These are phyloP conservation scores for Contarinia nasturtii DNA, from an alignment of 1,140 invertebrate genomes.

Conservation along the genomic window DNA sequence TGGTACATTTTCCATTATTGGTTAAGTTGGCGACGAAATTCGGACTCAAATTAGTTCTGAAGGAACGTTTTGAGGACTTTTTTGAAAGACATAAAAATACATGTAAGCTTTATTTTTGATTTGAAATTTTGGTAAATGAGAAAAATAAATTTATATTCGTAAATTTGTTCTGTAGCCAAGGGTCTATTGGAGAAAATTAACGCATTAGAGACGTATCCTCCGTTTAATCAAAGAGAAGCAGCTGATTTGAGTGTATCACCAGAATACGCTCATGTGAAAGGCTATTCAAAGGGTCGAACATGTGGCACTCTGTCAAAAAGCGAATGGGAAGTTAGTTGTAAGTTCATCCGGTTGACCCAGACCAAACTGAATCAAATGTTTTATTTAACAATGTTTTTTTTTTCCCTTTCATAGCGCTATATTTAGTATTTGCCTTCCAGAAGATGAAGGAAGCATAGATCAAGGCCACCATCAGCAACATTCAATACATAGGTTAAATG, in stretches of 20 bases:
- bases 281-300: constrained; percentile 31
- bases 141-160: neutral
- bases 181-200: constrained; percentile 54
- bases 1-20: constrained; percentile 82
- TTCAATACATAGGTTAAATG: too few species aligned
- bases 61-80: constrained; percentile 62
- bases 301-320: constrained; percentile 67
- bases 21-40: constrained; percentile 63
- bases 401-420: constrained; percentile 52
- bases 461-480: too few species aligned
- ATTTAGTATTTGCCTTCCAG: constrained; percentile 67
- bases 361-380: constrained; percentile 3
- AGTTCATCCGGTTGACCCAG: constrained; percentile 20
- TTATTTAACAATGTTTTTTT: constrained; percentile 6
- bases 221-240: constrained; percentile 30
- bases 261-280: constrained; percentile 56
- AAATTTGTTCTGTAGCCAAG: constrained; percentile 6
- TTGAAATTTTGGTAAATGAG: neutral
- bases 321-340: constrained; percentile 88
- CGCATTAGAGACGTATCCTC: constrained; percentile 49
- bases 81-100: constrained; percentile 45
- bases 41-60: constrained; percentile 58
- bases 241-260: constrained; percentile 29
- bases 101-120: constrained; percentile 18
- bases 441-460: constrained; percentile 49